Evolutionary conservation across 30 jellyfish, hydroid and myxozoan genomes (phyloP).

Genomic region (Chrysaora quinquecirrha): DNA sequence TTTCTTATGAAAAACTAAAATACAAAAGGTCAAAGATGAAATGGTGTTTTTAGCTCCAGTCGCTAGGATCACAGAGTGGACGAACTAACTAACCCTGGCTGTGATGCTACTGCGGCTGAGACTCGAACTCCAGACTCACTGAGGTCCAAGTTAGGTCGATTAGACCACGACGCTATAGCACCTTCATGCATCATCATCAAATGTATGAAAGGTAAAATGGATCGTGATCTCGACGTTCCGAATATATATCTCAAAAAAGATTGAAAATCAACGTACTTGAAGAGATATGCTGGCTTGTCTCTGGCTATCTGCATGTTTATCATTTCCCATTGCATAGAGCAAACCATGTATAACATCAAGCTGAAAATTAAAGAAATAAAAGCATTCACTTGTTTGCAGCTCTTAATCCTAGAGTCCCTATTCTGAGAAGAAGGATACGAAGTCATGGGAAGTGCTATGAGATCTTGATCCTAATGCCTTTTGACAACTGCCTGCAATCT

Average conservation of each 20-base stretch:
- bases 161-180: too few relatives aligned
- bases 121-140: neutral
- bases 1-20: conserved; percentile 68
- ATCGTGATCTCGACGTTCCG: neutral
- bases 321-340: conserved; percentile 85
- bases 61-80: too few relatives aligned
- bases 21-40: too few relatives aligned
- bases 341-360: conserved; percentile 65
- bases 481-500: too few relatives aligned
- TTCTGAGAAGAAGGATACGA: too few relatives aligned
- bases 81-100: neutral
- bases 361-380: conserved; percentile 39
- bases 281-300: conserved; percentile 80
- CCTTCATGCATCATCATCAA: neutral
- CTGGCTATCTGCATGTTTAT: conserved; percentile 84
- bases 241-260: neutral
- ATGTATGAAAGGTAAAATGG: neutral
- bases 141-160: neutral
- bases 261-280: conserved; percentile 71
- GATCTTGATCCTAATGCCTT: too few relatives aligned
- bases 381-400: too few relatives aligned
- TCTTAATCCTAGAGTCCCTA: too few relatives aligned
- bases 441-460: too few relatives aligned
- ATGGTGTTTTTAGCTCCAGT: too few relatives aligned
- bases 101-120: too few relatives aligned